These are phyloP conservation scores for Oligia latruncula DNA, from an alignment of 2,888 invertebrate genomes.

Conservation along the genomic window DNA sequence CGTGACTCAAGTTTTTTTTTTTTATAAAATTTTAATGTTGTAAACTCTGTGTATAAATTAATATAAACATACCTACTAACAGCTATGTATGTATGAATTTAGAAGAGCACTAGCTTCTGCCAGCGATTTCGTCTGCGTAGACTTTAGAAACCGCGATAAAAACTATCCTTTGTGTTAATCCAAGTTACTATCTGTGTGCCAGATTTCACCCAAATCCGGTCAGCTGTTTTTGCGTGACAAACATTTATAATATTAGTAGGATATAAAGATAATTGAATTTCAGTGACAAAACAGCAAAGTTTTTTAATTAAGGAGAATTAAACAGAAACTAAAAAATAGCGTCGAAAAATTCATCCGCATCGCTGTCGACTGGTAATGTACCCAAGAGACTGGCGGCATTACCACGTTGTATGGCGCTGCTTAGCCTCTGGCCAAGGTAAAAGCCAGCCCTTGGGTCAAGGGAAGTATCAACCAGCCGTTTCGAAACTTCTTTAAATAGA, in stretches of 20 bases:
- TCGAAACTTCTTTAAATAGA: too few relatives aligned
- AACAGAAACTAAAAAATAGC: too few relatives aligned
- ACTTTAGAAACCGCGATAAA: background rate
- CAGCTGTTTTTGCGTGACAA: background rate
- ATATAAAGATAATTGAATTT: background rate
- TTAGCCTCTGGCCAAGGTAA: too few relatives aligned
- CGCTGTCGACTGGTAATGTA: too few relatives aligned
- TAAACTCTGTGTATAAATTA: slow-evolving; percentile 13
- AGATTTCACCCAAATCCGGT: background rate
- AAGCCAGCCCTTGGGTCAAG: too few relatives aligned
- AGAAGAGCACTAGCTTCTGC: background rate
- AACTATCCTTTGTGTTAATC: background rate
- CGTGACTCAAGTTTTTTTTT: slow-evolving; percentile 16
- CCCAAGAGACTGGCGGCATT: too few relatives aligned
- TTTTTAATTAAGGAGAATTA: too few relatives aligned
- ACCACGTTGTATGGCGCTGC: too few relatives aligned
- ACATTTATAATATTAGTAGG: background rate
- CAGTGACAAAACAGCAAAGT: too few relatives aligned
- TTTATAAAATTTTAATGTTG: too few relatives aligned
- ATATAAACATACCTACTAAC: background rate
- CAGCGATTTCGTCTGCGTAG: background rate
- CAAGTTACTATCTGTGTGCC: background rate
- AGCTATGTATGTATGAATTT: background rate
- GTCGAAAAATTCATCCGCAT: too few relatives aligned
- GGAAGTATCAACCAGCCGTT: too few relatives aligned